Evolutionary conservation across 2,113 vertebrate species (phyloP).

Genomic region (Poecile atricapillus): DNA sequence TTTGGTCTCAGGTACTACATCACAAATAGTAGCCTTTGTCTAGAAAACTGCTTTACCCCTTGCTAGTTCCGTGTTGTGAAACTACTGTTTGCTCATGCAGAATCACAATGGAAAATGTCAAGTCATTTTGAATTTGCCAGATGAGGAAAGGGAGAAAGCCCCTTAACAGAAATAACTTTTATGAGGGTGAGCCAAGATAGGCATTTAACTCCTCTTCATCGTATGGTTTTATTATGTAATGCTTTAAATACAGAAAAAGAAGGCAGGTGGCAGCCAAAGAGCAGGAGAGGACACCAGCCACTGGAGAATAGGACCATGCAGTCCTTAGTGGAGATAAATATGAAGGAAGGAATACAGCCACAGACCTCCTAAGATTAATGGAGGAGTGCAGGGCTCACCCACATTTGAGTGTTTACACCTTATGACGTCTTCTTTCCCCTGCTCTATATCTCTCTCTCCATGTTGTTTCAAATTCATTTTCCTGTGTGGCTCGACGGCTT

Average conservation of each 20-base stretch:
- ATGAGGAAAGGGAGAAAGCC: slow-evolving; percentile 13
- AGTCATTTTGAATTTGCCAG: slow-evolving; percentile 9
- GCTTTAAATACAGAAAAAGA: slow-evolving; percentile 4
- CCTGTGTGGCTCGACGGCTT: background rate
- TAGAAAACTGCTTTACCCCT: background rate
- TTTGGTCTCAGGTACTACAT: background rate
- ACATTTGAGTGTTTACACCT: background rate
- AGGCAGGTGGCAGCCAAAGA: slow-evolving; percentile 33
- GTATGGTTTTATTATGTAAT: slow-evolving; percentile 33
- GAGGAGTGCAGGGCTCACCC: background rate
- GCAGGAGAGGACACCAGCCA: slow-evolving; percentile 19
- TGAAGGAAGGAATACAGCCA: background rate
- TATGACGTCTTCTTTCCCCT: background rate
- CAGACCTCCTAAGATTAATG: rapidly evolving
- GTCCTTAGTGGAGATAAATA: background rate
- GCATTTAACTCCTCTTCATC: slow-evolving; percentile 55
- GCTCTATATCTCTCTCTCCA: rapidly evolving
- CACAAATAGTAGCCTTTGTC: background rate
- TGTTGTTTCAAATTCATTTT: background rate
- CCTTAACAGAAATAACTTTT: slow-evolving; percentile 36
- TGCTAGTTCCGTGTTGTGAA: background rate
- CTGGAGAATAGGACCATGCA: background rate
- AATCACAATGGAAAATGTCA: slow-evolving; percentile 25
- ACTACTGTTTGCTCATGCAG: background rate
- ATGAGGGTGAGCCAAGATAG: slow-evolving; percentile 36